Evolutionary conservation across 2,888 invertebrate species (phyloP).

Genomic region (Cantharis rustica): DNA sequence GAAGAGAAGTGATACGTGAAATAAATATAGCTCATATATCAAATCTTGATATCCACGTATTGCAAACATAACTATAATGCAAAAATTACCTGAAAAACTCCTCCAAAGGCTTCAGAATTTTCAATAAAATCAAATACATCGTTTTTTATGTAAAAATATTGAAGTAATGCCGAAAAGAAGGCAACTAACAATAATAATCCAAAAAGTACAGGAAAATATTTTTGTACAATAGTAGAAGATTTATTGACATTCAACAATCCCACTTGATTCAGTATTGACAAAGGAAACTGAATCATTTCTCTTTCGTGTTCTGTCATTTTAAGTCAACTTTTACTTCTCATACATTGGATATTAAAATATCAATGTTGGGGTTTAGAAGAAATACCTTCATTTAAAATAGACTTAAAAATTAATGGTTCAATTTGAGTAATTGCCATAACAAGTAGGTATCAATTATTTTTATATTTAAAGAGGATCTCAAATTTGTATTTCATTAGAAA

Average conservation of each 20-base stretch:
- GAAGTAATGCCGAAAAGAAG: neutral
- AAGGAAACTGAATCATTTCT: neutral
- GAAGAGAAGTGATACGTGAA: no score
- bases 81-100: neutral
- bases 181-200: neutral
- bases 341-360: neutral
- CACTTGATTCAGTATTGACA: neutral
- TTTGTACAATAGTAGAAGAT: neutral
- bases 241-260: neutral
- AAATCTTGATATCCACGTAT: no score
- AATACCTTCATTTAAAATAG: neutral
- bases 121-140: neutral
- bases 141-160: neutral
- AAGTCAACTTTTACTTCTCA: neutral
- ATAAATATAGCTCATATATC: no score
- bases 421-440: neutral
- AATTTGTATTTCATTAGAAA: neutral
- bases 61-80: no score
- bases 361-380: neutral
- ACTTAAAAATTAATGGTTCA: neutral
- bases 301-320: neutral
- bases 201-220: neutral
- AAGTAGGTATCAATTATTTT: neutral
- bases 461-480: neutral
- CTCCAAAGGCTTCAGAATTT: neutral